Percentiles rank a stretch among this genome's conserved stretches.
These are phyloP conservation scores for Acrocephalus arundinaceus DNA, from an alignment of 2,113 vertebrate genomes.

Conservation along the genomic window DNA sequence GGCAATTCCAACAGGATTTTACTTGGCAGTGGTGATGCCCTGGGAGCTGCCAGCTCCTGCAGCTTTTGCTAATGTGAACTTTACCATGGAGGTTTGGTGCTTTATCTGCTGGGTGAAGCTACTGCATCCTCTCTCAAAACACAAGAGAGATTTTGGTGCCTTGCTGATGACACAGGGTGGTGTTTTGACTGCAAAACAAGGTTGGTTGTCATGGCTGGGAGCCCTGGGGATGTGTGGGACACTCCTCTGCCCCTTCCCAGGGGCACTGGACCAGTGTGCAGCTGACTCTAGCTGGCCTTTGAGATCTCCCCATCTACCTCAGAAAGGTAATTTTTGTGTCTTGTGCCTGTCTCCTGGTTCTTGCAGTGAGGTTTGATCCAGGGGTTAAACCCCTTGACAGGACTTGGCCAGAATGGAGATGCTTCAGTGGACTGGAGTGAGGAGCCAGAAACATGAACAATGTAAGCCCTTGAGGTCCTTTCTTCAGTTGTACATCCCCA, in stretches of 20 bases:
- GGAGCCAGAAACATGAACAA: not conserved
- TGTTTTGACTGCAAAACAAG: not conserved
- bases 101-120: not conserved
- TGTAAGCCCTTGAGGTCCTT: not conserved
- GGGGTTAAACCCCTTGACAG: not conserved
- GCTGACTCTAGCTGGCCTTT: accelerated
- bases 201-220: not conserved
- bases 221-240: not conserved
- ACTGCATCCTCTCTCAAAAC: not conserved
- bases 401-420: not conserved
- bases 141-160: not conserved
- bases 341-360: not conserved
- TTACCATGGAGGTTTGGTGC: accelerated
- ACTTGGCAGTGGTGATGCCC: not conserved
- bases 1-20: not conserved
- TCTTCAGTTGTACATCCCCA: not conserved
- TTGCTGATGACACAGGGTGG: not conserved
- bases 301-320: not conserved
- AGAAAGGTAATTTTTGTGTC: not conserved
- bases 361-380: not conserved
- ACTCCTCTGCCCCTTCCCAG: not conserved
- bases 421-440: not conserved
- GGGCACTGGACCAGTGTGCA: not conserved
- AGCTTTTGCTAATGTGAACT: not conserved
- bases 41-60: not conserved